Conservation (phyloP, 2,113 vertebrate genomes). For the Periophthalmus modestus region DNA sequence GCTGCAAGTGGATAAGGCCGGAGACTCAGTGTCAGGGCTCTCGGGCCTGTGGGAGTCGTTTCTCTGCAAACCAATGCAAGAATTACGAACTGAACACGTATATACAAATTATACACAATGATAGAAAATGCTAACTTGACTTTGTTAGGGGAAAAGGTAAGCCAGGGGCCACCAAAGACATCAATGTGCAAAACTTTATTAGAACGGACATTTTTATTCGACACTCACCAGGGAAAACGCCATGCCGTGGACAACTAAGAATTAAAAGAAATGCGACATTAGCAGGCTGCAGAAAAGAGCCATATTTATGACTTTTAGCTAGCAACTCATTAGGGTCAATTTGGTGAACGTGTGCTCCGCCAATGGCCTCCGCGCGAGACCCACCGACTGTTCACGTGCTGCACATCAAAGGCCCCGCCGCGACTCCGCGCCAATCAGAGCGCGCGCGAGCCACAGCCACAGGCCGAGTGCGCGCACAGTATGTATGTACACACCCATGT, state of each 20-base stretch:
- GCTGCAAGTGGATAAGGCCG: slow-evolving; percentile 92
- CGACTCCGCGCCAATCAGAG: not conserved
- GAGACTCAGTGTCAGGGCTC: slow-evolving; percentile 83
- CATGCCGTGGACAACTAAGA: slow-evolving; percentile 58
- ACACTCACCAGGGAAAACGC: slow-evolving; percentile 82
- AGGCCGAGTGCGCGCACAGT: not conserved
- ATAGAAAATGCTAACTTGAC: not conserved
- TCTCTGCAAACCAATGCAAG: slow-evolving; percentile 70
- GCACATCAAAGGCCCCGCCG: slow-evolving; percentile 34
- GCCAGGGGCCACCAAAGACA: not conserved
- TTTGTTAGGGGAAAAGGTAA: not conserved
- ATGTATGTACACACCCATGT: no score
- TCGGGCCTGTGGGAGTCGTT: slow-evolving; percentile 85
- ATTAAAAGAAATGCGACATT: slow-evolving; percentile 49
- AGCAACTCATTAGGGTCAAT: slow-evolving; percentile 61
- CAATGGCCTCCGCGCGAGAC: not conserved
- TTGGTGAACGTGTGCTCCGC: slow-evolving; percentile 60
- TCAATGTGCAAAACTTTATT: not conserved
- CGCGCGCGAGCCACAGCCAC: slow-evolving; percentile 25
- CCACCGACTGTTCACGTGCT: slow-evolving; percentile 45
- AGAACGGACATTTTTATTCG: not conserved
- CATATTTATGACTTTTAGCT: slow-evolving; percentile 59
- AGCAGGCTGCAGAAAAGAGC: not conserved
- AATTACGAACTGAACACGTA: not conserved
- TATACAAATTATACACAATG: not conserved